Evolutionary conservation across 1,140 invertebrate genomes (phyloP), one percentile per base, ranked within the genome.

Genomic region (Microplitis demolitor): DNA sequence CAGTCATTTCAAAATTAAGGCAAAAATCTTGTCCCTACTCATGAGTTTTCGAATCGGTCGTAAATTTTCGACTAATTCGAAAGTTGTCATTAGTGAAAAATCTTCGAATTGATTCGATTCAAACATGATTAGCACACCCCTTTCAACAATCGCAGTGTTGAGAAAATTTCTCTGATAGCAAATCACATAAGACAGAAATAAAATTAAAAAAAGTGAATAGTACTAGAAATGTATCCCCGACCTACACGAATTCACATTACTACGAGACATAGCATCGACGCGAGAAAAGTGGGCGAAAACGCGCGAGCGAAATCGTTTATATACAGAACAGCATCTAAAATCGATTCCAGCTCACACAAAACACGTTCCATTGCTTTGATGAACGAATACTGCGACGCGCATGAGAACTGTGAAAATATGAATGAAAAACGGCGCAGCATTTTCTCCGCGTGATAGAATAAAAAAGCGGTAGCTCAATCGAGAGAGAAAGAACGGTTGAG

Each of bases 371-470:
- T 79, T 80, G 75, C 78, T 82, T 83, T 78, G 80, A 82, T 80
- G 80, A 79, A 82, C 78, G 81, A 76, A 76, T 77, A 77, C 75
- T 67, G 24, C 62, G 51, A 78, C 77, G 76, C 78, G 74, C 76
- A 77, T 73, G 37, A 74, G 74, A 77, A 73, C 78, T 80, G 81
- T 86, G 83, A 81, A 87, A 86, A 87, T 87, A 87, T 87, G 86
- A 87, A 87, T 87, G 86, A 86, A 87, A 85, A 87, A 86, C 79
- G 81, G 83, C 79, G 83, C 78, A 82, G 78, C 77, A 80, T 74
- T 76, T 61, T 71, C 79, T 81, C 79, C 79, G 79, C 76, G 77
- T 73, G 66, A 82, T 81, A 80, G 77, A 75, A 73, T 39, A 72
- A 62, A 75, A 74, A 75, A 75, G 37, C 63, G 31, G 67, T 62